Base-by-base conservation (phyloP, 1,140 invertebrate species). In the Tetramorium parvispinum region DNA sequence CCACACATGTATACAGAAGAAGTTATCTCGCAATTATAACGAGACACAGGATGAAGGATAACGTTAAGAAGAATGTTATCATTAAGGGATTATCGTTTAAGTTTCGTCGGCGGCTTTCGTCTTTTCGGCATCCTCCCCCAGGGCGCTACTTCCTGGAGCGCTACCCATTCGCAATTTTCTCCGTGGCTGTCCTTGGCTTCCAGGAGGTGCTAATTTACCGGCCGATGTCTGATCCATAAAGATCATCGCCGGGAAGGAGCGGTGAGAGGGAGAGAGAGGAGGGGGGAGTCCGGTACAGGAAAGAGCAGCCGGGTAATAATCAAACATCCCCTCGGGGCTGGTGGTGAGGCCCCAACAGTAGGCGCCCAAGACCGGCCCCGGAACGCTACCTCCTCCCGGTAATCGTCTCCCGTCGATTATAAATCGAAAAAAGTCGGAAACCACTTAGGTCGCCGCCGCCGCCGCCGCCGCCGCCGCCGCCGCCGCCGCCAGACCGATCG, bases 371-470 rank as follows among this genome's bases (percentile, higher is more conserved):
- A 87, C 61, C 88, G 89, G 89, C 85, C 85, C 88, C 46, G 27
- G 89, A 88, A 90, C 86, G 89, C 86, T 90, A 90, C 89, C 86
- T 91, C 77, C 86, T 91, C 65, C 57, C 81, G 63, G 86, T 90
- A 90, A 91, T 91, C 86, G 89, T 77, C 71, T 57, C 43, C 85
- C 55, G 76, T 24, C 89, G 89, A 91, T 91, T 91, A 91, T 90
- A 88, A 90, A 90, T 90, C 86, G 89, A 91, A 91, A 91, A 91
- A 90, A 90, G 89, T 88, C 89, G 89, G 89, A 91, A 91, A 90
- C 89, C 89, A 88, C 88, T 90, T 90, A 87, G 87, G 46, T 27
- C 43, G 77, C 61, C 57, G 79, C 76, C 68, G 73, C 43, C 53
- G 88, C 68, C 59, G 57, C 61, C 65, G 55, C 43, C 65, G 27